Conservation (phyloP, 2,113 vertebrate species). For the Heteronetta atricapilla region DNA sequence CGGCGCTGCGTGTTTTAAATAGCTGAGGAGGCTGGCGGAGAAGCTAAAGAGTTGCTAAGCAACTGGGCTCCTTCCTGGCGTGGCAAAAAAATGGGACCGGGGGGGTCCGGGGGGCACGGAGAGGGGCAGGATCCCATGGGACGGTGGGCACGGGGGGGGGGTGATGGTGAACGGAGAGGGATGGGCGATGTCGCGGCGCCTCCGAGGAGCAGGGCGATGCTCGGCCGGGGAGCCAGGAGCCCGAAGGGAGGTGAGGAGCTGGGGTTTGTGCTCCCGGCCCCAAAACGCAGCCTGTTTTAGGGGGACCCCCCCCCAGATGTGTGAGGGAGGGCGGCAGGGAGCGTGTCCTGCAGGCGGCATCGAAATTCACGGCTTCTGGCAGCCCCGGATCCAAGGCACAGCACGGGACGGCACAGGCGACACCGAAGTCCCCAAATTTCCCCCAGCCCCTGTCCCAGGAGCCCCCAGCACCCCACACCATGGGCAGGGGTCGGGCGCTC, state of each 20-base stretch:
- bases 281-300: accelerated
- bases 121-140: too few species aligned
- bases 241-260: accelerated
- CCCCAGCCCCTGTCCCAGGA: too few species aligned
- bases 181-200: neutral
- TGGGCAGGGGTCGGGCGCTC: accelerated
- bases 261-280: neutral
- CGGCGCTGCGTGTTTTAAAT: neutral
- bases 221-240: neutral
- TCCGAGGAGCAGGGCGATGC: neutral
- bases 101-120: neutral
- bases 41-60: slow-evolving; percentile 69
- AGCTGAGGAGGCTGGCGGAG: slow-evolving; percentile 43
- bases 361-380: too few species aligned
- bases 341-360: too few species aligned
- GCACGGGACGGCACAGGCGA: too few species aligned
- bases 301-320: too few species aligned
- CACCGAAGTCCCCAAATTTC: too few species aligned
- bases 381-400: too few species aligned
- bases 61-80: slow-evolving; percentile 38
- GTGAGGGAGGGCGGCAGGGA: too few species aligned
- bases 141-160: neutral
- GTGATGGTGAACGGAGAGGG: neutral
- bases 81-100: neutral
- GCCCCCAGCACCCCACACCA: too few species aligned